These are phyloP conservation scores for Zosterops japonicus DNA, from an alignment of 2,113 vertebrate genomes.

Conservation along the genomic window DNA sequence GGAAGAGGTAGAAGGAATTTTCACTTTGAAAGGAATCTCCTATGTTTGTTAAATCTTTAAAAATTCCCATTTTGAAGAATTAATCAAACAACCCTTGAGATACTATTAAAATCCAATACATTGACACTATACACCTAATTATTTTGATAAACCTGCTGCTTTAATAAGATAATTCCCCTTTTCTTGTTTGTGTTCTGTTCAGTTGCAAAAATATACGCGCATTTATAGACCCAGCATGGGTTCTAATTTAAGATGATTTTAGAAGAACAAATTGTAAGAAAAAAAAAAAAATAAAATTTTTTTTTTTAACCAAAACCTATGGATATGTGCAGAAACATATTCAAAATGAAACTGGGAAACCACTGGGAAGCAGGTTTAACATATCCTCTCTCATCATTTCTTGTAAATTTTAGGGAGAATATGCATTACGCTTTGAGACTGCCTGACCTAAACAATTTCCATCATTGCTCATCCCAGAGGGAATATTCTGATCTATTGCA, in stretches of 20 bases:
- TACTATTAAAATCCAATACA: not conserved
- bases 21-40: not conserved
- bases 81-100: not conserved
- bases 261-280: not conserved
- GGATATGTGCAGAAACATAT: not conserved
- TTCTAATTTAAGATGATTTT: not conserved
- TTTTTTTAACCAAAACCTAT: not conserved
- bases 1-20: not conserved
- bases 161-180: not conserved
- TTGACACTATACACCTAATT: not conserved
- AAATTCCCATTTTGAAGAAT: not conserved
- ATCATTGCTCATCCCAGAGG: not conserved
- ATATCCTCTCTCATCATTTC: not conserved
- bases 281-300: too few relatives aligned
- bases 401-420: not conserved
- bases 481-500: not conserved
- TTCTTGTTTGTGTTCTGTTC: not conserved
- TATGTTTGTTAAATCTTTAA: not conserved
- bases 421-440: fast-evolving
- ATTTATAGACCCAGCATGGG: not conserved
- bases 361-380: not conserved
- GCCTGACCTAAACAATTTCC: not conserved
- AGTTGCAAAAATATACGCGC: not conserved
- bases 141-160: not conserved
- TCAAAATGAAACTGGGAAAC: not conserved